These are phyloP conservation scores for Varanus komodoensis DNA, from an alignment of 2,113 vertebrate genomes.

Conservation along the genomic window DNA sequence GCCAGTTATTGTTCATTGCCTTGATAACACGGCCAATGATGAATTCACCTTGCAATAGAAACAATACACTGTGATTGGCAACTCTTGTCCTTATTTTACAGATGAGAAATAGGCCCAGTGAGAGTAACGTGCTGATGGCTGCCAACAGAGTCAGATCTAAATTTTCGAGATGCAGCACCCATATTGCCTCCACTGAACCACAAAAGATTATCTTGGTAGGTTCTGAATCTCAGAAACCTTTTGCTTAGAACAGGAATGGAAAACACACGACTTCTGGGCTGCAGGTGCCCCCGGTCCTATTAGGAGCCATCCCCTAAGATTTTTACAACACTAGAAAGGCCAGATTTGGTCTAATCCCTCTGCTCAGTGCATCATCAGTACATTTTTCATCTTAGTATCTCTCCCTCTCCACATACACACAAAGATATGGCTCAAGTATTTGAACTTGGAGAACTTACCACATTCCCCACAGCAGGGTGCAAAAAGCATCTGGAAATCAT, in stretches of 20 bases:
- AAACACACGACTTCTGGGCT: too few species aligned
- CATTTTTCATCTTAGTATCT: background rate
- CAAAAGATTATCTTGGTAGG: background rate
- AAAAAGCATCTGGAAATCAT: constrained; percentile 86
- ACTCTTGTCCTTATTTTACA: background rate
- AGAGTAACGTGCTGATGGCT: background rate
- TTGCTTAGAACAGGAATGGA: background rate
- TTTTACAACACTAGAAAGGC: too few species aligned
- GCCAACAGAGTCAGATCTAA: background rate
- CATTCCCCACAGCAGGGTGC: constrained; percentile 82
- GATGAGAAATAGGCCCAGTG: background rate
- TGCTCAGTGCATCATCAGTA: background rate
- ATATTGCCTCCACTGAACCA: background rate
- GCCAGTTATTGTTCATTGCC: constrained; percentile 85
- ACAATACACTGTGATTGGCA: constrained; percentile 2
- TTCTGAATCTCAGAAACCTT: background rate
- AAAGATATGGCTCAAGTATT: background rate
- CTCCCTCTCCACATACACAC: background rate
- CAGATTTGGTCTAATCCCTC: too few species aligned
- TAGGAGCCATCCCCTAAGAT: too few species aligned
- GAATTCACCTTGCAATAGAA: constrained; percentile 76
- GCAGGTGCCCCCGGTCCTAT: too few species aligned
- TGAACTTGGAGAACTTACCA: constrained; percentile 69
- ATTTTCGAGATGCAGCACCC: background rate
- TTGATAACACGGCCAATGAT: constrained; percentile 84